These are phyloP conservation scores for Cyprinus carpio DNA, from an alignment of 2,113 vertebrate species.

Conservation along the genomic window DNA sequence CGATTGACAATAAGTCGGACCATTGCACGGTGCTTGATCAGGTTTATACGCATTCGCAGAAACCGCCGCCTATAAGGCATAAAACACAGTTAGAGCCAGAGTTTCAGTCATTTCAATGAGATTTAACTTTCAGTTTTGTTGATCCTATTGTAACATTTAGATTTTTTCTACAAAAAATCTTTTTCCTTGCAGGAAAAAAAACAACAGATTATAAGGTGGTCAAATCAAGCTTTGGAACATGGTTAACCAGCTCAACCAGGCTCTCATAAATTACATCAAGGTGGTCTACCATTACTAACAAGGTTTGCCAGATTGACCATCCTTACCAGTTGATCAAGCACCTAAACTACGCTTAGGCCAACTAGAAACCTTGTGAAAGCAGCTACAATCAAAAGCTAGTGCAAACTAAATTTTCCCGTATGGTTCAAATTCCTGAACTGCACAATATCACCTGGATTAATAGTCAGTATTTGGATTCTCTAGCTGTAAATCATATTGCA, in stretches of 20 bases:
- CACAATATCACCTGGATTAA: background rate
- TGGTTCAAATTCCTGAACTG: background rate
- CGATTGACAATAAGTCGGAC: constrained; percentile 83
- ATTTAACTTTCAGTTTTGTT: background rate
- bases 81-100: background rate
- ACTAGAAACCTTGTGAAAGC: background rate
- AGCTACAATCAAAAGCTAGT: background rate
- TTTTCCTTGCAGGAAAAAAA: background rate
- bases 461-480: background rate
- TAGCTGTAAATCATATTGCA: background rate
- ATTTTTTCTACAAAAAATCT: background rate
- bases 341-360: background rate
- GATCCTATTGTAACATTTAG: background rate
- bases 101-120: background rate
- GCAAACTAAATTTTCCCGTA: background rate
- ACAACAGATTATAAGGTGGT: background rate
- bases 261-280: background rate
- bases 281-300: background rate
- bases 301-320: background rate
- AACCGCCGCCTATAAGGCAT: constrained; percentile 69
- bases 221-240: background rate
- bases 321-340: background rate
- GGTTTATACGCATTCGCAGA: constrained; percentile 76
- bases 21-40: constrained; percentile 83
- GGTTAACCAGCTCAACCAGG: background rate